These are phyloP conservation scores for Gastrophysa polygoni DNA, from an alignment of 2,888 invertebrate genomes.

Conservation along the genomic window DNA sequence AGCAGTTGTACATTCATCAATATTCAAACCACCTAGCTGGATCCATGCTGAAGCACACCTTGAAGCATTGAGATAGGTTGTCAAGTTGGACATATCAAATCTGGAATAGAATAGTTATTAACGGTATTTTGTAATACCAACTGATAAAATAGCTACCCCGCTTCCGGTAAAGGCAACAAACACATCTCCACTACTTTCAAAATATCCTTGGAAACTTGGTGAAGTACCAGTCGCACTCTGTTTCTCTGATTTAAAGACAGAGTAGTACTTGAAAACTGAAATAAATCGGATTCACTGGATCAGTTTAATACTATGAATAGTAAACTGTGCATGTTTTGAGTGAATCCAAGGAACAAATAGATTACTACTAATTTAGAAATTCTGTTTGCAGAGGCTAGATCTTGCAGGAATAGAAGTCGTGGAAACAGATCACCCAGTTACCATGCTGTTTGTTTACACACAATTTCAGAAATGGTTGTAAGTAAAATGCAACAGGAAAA, in stretches of 20 bases:
- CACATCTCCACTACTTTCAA: slow-evolving; percentile 57
- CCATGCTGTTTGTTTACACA: too few species aligned
- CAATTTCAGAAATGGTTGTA: too few species aligned
- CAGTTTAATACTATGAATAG: not conserved
- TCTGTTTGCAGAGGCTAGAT: too few species aligned
- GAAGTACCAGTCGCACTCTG: slow-evolving; percentile 55
- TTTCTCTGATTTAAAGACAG: slow-evolving; percentile 55
- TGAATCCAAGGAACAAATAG: too few species aligned
- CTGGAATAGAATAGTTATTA: slow-evolving; percentile 33
- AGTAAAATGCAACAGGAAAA: too few species aligned
- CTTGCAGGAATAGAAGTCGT: too few species aligned
- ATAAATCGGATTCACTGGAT: slow-evolving; percentile 23
- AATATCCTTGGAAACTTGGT: slow-evolving; percentile 58
- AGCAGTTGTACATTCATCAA: slow-evolving; percentile 52
- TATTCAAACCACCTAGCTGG: slow-evolving; percentile 61
- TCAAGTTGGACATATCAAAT: slow-evolving; percentile 58
- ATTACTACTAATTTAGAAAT: too few species aligned
- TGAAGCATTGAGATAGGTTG: slow-evolving; percentile 62
- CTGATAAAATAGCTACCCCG: slow-evolving; percentile 42
- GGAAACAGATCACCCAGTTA: too few species aligned
- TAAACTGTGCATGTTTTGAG: too few species aligned
- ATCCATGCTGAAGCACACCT: slow-evolving; percentile 69
- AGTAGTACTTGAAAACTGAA: slow-evolving; percentile 59
- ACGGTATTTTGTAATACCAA: not conserved
- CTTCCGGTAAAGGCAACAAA: slow-evolving; percentile 52